phyloP scores from a whole-genome alignment of 1,140 invertebrate genomes.

The Papilio machaon region DNA sequence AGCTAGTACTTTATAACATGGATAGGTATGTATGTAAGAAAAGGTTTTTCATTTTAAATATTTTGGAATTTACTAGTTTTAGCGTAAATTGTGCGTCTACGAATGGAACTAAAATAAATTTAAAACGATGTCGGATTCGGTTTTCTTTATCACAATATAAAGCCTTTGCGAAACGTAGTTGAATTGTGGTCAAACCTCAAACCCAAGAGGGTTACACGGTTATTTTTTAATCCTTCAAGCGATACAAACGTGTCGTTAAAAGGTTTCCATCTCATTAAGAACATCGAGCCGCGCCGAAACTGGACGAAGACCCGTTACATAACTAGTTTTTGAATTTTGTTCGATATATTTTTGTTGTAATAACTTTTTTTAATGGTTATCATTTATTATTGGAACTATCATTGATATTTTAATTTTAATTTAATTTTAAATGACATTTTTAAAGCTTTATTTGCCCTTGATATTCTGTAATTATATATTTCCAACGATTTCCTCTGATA shows the following conservation, averaged over 20 bases:
- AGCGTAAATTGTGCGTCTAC: no score
- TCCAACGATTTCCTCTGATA: background rate
- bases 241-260: background rate
- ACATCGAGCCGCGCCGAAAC: conserved; percentile 18
- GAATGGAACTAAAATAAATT: no score
- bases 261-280: conserved; percentile 12
- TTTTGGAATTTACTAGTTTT: no score
- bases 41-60: background rate
- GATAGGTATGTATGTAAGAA: background rate
- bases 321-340: conserved; percentile 9
- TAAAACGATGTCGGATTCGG: no score
- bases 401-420: no score
- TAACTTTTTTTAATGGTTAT: background rate
- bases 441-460: background rate
- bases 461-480: background rate
- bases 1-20: no score
- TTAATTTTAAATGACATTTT: background rate
- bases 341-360: background rate
- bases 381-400: background rate
- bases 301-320: conserved; percentile 15
- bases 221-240: conserved; percentile 18
- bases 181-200: background rate
- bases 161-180: background rate
- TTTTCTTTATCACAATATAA: background rate
- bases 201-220: background rate